phyloP scores from a whole-genome alignment of 2,888 invertebrate species.

The Trachelus troglodyta region DNA sequence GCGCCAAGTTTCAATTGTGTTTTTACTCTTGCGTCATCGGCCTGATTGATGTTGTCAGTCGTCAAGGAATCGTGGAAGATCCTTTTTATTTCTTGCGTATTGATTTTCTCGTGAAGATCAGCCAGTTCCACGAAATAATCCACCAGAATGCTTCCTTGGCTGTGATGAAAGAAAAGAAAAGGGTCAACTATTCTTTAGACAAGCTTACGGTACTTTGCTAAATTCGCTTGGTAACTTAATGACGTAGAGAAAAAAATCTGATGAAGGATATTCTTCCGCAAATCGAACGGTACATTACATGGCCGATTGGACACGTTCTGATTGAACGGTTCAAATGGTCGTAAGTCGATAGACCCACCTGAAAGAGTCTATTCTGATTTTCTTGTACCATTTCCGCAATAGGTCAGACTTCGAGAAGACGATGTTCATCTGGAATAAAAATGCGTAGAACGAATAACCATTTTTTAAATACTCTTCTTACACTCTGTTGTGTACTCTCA shows the following conservation, averaged over 20 bases:
- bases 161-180: constrained; percentile 55
- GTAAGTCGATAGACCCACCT: constrained; percentile 64
- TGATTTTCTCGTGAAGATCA: constrained; percentile 72
- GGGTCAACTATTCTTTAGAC: neutral
- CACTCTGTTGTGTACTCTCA: neutral
- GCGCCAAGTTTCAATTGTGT: constrained; percentile 81
- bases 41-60: constrained; percentile 69
- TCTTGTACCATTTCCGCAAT: constrained; percentile 85
- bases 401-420: constrained; percentile 82
- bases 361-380: constrained; percentile 88
- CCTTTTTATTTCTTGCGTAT: constrained; percentile 67
- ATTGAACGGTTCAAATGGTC: neutral
- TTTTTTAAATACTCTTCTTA: neutral
- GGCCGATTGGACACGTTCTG: neutral
- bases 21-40: constrained; percentile 67
- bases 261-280: neutral
- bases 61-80: constrained; percentile 75
- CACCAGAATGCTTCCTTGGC: constrained; percentile 87
- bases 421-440: constrained; percentile 78
- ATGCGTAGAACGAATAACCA: neutral
- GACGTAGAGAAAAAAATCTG: constrained; percentile 5
- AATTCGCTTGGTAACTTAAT: neutral
- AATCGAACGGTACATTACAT: neutral
- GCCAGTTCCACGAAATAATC: constrained; percentile 89
- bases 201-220: neutral